phyloP scores from a whole-genome alignment of 2,113 vertebrate genomes.

The Sphaerodactylus townsendi region DNA sequence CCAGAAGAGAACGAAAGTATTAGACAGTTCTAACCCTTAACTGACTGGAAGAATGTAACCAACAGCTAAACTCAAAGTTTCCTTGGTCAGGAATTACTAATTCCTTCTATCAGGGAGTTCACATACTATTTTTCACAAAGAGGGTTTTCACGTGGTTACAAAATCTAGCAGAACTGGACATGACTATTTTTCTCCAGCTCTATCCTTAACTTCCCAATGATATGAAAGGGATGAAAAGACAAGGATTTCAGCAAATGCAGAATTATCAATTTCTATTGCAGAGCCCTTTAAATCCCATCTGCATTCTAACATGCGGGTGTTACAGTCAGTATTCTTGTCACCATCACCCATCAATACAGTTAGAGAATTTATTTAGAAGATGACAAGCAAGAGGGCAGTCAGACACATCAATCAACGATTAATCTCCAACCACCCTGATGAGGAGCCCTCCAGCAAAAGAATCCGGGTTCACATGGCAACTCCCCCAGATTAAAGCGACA shows the following conservation, averaged over 20 bases:
- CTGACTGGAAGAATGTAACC: too few species aligned
- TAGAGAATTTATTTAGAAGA: not conserved
- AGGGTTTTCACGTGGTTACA: not conserved
- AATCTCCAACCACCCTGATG: not conserved
- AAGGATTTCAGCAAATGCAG: not conserved
- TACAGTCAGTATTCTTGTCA: not conserved
- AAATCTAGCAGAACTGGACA: not conserved
- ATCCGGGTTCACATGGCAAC: not conserved
- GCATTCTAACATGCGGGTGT: not conserved
- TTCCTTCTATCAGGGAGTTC: not conserved
- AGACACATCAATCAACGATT: not conserved
- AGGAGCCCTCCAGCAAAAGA: not conserved
- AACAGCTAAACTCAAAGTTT: not conserved
- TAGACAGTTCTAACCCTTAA: too few species aligned
- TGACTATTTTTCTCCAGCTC: not conserved
- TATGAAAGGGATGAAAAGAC: not conserved
- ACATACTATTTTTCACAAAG: not conserved
- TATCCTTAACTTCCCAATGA: not conserved
- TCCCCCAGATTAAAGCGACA: not conserved
- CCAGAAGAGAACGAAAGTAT: not conserved
- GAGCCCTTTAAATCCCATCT: not conserved
- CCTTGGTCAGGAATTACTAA: not conserved
- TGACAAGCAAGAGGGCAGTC: not conserved
- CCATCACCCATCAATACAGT: not conserved
- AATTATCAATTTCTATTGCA: not conserved